Conservation (phyloP, 2,797 vertebrate species). For the Phrynocephalus forsythii region DNA sequence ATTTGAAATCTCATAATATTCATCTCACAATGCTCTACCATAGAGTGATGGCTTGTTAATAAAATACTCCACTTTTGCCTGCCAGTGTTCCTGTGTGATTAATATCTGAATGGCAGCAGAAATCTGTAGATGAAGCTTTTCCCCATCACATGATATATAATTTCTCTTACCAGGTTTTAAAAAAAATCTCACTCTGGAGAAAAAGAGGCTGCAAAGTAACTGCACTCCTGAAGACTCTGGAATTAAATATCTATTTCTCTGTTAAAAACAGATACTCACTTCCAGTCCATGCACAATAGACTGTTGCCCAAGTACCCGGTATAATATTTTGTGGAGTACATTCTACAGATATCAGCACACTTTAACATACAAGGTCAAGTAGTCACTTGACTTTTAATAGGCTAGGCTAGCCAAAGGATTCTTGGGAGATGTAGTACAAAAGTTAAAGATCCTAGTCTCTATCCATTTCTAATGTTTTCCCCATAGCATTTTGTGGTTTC, state of each 20-base stretch:
- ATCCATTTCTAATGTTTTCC: not conserved
- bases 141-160: not conserved
- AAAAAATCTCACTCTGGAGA: not conserved
- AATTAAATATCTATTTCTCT: not conserved
- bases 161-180: not conserved
- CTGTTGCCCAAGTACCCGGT: not conserved
- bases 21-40: not conserved
- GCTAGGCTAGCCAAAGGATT: not conserved
- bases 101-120: not conserved
- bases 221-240: not conserved
- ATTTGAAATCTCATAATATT: too few relatives aligned
- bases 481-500: not conserved
- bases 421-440: too few relatives aligned
- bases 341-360: not conserved
- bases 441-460: too few relatives aligned
- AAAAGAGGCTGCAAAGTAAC: not conserved
- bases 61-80: not conserved
- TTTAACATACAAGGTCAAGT: not conserved
- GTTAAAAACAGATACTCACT: not conserved
- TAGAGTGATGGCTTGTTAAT: slow-evolving; percentile 26
- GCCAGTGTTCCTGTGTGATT: not conserved
- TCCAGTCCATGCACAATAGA: not conserved
- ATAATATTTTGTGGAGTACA: not conserved
- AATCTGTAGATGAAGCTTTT: not conserved
- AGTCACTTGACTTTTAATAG: not conserved